Conservation (phyloP, 2,113 vertebrate species). For the Bubo blakistoni region DNA sequence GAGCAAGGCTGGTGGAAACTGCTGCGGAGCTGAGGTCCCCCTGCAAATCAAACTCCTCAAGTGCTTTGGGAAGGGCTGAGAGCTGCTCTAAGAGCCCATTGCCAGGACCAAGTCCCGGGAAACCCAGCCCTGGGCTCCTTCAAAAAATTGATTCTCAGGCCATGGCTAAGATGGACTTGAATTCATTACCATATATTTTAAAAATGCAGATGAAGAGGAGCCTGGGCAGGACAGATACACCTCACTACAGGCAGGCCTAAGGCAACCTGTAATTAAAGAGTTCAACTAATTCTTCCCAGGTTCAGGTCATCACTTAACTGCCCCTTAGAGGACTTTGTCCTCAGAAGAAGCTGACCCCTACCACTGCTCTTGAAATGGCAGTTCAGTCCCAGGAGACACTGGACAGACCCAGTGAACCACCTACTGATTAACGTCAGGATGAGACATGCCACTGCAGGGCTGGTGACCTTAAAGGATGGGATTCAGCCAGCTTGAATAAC, state of each 20-base stretch:
- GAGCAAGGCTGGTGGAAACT: background rate
- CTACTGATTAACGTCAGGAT: accelerated
- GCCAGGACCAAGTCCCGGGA: background rate
- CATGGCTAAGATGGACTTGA: background rate
- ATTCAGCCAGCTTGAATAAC: background rate
- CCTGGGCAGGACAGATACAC: background rate
- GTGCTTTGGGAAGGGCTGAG: background rate
- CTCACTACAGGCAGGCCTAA: background rate
- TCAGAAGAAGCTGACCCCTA: background rate
- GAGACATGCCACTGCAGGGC: background rate
- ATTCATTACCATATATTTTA: background rate
- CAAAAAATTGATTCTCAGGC: background rate
- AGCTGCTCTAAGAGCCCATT: background rate
- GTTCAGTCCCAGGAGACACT: background rate
- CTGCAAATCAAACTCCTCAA: background rate
- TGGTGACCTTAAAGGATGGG: background rate
- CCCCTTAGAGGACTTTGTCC: background rate
- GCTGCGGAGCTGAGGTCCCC: background rate
- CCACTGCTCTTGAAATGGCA: background rate
- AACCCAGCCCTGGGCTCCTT: background rate
- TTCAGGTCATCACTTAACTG: background rate
- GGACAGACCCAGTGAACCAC: background rate
- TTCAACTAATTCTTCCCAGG: background rate
- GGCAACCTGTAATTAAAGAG: background rate
- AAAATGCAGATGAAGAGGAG: conserved; percentile 2